phyloP scores from a whole-genome alignment of 2,888 invertebrate genomes.

The Operophtera brumata region DNA sequence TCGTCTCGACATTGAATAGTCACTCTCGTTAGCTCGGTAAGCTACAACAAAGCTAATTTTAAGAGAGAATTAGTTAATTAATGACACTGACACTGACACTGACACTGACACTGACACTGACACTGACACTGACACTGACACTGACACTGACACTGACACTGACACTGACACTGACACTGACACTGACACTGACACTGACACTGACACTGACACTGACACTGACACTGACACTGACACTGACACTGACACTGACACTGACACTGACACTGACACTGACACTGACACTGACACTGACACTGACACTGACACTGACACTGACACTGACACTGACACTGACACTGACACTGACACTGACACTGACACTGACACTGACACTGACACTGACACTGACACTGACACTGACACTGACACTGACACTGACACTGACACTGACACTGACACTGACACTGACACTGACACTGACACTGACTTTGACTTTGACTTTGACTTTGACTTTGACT shows the following conservation, averaged over 20 bases:
- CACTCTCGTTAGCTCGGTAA: too few species aligned
- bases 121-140: conserved; percentile 7
- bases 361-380: background rate
- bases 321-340: background rate
- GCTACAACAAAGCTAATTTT: too few species aligned
- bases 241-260: background rate
- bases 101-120: conserved; percentile 5
- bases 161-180: conserved; percentile 4
- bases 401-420: background rate
- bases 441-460: too few species aligned
- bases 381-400: background rate
- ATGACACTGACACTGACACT: conserved; percentile 8
- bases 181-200: conserved; percentile 1
- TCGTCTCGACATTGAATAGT: too few species aligned
- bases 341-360: background rate
- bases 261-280: background rate
- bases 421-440: background rate
- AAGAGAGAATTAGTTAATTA: too few species aligned
- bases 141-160: conserved; percentile 6
- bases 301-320: background rate
- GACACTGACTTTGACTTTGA: too few species aligned
- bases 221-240: background rate
- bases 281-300: background rate
- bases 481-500: too few species aligned
- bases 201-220: conserved; percentile 4